Percentiles rank a stretch among this genome's conserved stretches.
phyloP scores from a whole-genome alignment of 2,797 vertebrate genomes.

The Sebastes flavidus region DNA sequence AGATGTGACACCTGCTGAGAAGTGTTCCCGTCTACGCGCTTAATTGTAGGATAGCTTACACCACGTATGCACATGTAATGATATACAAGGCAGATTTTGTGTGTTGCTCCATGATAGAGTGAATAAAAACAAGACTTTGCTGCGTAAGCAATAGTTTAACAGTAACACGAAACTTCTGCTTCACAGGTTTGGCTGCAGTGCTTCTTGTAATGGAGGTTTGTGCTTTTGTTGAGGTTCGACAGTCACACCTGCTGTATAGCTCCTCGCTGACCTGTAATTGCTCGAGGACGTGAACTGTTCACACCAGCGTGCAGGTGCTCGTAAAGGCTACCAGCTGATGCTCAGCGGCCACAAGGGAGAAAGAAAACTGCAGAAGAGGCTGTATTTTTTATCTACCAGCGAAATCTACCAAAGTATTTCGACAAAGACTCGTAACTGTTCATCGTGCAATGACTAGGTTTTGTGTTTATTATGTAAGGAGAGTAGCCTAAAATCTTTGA shows the following conservation, averaged over 20 bases:
- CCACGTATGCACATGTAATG: slow-evolving; percentile 11
- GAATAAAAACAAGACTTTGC: slow-evolving; percentile 29
- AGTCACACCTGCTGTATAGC: slow-evolving; percentile 26
- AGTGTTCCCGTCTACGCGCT: slow-evolving; percentile 12
- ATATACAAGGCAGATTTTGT: slow-evolving; percentile 7
- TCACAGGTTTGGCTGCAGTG: neutral
- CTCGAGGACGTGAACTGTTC: slow-evolving; percentile 29
- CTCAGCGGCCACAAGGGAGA: slow-evolving; percentile 22
- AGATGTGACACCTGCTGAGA: slow-evolving; percentile 42
- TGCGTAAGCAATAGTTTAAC: slow-evolving; percentile 24
- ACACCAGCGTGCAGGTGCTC: slow-evolving; percentile 35
- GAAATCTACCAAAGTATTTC: slow-evolving; percentile 6
- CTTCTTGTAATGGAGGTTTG: neutral
- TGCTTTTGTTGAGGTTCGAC: neutral
- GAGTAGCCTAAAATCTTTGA: slow-evolving; percentile 37
- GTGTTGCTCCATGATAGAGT: neutral
- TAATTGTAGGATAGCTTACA: slow-evolving; percentile 22
- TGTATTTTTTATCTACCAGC: slow-evolving; percentile 12
- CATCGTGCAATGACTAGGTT: slow-evolving; percentile 6
- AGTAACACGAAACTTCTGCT: slow-evolving; percentile 19
- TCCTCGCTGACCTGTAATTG: neutral
- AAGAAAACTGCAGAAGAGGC: slow-evolving; percentile 19
- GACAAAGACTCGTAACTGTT: slow-evolving; percentile 7
- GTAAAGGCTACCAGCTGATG: slow-evolving; percentile 47
- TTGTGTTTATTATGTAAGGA: slow-evolving; percentile 69